These are phyloP conservation scores for Amblyteles armatorius DNA, from an alignment of 2,888 invertebrate genomes.

Conservation along the genomic window DNA sequence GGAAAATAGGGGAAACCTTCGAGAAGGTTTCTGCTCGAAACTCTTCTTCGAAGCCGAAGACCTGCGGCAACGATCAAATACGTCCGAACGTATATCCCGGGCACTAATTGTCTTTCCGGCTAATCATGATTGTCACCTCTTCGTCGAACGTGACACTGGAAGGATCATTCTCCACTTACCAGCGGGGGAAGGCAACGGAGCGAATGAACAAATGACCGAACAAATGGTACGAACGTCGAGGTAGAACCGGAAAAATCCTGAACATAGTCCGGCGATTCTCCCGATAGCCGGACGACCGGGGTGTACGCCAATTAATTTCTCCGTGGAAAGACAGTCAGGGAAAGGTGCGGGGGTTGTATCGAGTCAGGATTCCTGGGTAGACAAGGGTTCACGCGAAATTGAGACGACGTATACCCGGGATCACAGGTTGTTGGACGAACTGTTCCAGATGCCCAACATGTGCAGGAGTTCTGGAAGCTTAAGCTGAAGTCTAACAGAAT, in stretches of 20 bases:
- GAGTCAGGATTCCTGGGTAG: slow-evolving; percentile 25
- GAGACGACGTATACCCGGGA: slow-evolving; percentile 23
- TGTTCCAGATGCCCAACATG: slow-evolving; percentile 30
- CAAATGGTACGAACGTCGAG: neutral
- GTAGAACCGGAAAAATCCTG: slow-evolving; percentile 43
- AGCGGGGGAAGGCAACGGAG: neutral
- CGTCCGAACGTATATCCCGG: slow-evolving; percentile 13
- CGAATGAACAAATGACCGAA: slow-evolving; percentile 10
- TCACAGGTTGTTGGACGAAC: slow-evolving; percentile 18
- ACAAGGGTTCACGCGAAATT: slow-evolving; percentile 40
- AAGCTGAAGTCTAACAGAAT: neutral
- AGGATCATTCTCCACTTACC: slow-evolving; percentile 18
- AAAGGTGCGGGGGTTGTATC: neutral
- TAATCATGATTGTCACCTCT: slow-evolving; percentile 40
- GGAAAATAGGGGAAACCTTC: slow-evolving; percentile 67
- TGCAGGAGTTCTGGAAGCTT: slow-evolving; percentile 27
- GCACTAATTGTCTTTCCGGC: slow-evolving; percentile 50
- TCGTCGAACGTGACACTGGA: neutral
- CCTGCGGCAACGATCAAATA: neutral
- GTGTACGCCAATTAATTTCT: slow-evolving; percentile 61
- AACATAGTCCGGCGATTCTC: neutral
- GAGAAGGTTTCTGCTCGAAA: slow-evolving; percentile 67
- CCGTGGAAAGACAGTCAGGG: slow-evolving; percentile 23
- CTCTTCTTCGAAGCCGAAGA: neutral
- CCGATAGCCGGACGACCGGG: slow-evolving; percentile 25